A percentile compares a stretch with the other conserved stretches of the same genome.
Conservation (phyloP, 2,888 invertebrate genomes). For the Macrosoma leucophasiata region DNA sequence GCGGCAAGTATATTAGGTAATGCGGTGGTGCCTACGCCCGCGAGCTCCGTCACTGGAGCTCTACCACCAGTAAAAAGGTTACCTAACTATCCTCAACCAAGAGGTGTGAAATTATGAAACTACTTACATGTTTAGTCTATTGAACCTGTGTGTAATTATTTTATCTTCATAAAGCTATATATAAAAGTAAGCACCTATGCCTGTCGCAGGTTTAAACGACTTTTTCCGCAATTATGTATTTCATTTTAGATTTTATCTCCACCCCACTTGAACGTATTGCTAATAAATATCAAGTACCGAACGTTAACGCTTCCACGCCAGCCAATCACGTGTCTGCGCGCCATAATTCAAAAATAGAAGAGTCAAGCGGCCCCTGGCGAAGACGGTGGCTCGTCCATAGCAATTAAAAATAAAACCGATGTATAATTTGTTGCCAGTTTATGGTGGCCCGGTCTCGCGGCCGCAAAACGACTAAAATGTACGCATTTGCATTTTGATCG, state of each 20-base stretch:
- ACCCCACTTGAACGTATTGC: slow-evolving; percentile 37
- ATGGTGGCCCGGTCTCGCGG: slow-evolving; percentile 46
- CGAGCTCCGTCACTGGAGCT: no score
- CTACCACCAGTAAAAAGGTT: no score
- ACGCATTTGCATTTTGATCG: slow-evolving; percentile 64
- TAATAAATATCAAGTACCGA: slow-evolving; percentile 36
- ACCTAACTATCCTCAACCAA: no score
- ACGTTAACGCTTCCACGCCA: slow-evolving; percentile 38
- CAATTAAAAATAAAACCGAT: slow-evolving; percentile 72
- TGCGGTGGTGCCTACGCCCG: no score
- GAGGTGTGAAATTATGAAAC: no score
- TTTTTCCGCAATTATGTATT: slow-evolving; percentile 29
- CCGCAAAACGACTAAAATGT: slow-evolving; percentile 52
- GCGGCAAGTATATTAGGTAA: no score
- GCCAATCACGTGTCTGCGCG: slow-evolving; percentile 66
- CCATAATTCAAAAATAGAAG: slow-evolving; percentile 70
- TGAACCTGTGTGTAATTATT: no score
- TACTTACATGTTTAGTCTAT: no score
- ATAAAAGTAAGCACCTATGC: no score
- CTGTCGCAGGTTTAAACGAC: no score
- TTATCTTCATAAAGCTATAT: no score
- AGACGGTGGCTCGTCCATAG: slow-evolving; percentile 65
- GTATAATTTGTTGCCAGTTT: slow-evolving; percentile 69
- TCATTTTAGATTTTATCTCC: slow-evolving; percentile 44
- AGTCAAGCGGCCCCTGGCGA: slow-evolving; percentile 52